phyloP scores from a whole-genome alignment of 2,113 vertebrate genomes.

The Ranitomeya variabilis region DNA sequence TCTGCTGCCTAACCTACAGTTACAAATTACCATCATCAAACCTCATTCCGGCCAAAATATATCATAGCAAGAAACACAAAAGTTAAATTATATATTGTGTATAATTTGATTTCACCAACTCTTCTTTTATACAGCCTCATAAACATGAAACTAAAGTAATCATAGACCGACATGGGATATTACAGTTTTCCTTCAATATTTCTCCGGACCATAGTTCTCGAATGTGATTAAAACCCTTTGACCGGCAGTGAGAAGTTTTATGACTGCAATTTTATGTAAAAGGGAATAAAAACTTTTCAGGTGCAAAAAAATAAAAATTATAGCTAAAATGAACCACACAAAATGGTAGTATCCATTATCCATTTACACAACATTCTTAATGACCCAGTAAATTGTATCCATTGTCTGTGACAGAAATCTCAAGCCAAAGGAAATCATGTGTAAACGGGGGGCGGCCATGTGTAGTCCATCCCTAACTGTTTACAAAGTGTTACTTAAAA shows the following conservation, averaged over 20 bases:
- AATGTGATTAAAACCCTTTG: constrained; percentile 49
- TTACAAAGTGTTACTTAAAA: constrained; percentile 66
- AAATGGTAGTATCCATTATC: constrained; percentile 63
- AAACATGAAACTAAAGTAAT: constrained; percentile 45
- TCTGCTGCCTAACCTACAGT: background rate
- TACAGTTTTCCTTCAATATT: constrained; percentile 38
- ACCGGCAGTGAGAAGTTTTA: constrained; percentile 42
- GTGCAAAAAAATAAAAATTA: constrained; percentile 63
- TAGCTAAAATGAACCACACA: constrained; percentile 62
- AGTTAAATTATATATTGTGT: constrained; percentile 19
- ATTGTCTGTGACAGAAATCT: constrained; percentile 68
- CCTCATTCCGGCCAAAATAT: background rate
- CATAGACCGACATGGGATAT: constrained; percentile 20
- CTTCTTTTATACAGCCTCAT: constrained; percentile 34
- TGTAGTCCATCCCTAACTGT: constrained; percentile 67
- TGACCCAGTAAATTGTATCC: constrained; percentile 67
- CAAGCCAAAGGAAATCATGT: constrained; percentile 69
- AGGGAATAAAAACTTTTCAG: constrained; percentile 61
- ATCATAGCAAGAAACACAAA: constrained; percentile 24
- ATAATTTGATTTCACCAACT: constrained; percentile 22
- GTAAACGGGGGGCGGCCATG: constrained; percentile 67
- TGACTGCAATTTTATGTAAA: constrained; percentile 39
- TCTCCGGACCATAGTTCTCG: constrained; percentile 28
- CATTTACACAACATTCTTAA: constrained; percentile 67
- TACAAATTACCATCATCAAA: constrained; percentile 18